Base-by-base conservation (phyloP, 2,797 vertebrate species). In the Esox masquinongy region DNA sequence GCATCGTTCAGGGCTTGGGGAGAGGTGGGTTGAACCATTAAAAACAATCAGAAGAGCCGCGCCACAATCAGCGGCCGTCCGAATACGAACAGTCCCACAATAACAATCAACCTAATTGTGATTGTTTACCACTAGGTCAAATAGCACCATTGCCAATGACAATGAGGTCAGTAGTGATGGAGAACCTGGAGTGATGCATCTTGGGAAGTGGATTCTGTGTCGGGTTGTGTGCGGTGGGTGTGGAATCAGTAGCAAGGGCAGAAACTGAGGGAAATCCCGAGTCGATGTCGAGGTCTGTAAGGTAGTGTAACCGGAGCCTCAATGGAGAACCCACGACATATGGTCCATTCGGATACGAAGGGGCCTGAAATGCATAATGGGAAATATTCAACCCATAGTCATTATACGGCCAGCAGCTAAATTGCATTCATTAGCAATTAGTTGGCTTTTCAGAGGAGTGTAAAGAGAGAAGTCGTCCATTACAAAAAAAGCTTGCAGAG, bases 11-110 rank as follows among this genome's bases (percentile, higher is more conserved):
- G 68, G 15, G 39, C n/a, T 43, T 34, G 14, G 36, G 68, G 68
- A 69, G 34, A 15, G 39, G 12, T 36, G 12, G 39, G 68, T 12
- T 17, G 34, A 39, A 43, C 36, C 68, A 43, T 47, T 49, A n/a
- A 24, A 43, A 70, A 70, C 68, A 47, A 26, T 15, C 67, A 17
- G 66, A 39, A 31, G 31, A 39, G 31, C 31, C 14, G 11, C 17
- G 56, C 43, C 68, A 8, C 68, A 39, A 49, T 72, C 64, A 36
- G n/a, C 15, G 56, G 29, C 43, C 75, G 64, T 43, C 68, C 7
- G 19, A 6, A 43, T 47, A 43, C 6, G 39, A 69, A 49, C 68
- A 70, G 39, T 43, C 1, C 34, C 68, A 14, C 22, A 39, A 70
- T 70, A 49, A 70, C 47, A 2, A 47, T 49, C 22, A 39, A 15